Evolutionary conservation across 37 sponge, comb jelly and placozoan species (phyloP).

Genomic region (Cliona cf. orientalis): DNA sequence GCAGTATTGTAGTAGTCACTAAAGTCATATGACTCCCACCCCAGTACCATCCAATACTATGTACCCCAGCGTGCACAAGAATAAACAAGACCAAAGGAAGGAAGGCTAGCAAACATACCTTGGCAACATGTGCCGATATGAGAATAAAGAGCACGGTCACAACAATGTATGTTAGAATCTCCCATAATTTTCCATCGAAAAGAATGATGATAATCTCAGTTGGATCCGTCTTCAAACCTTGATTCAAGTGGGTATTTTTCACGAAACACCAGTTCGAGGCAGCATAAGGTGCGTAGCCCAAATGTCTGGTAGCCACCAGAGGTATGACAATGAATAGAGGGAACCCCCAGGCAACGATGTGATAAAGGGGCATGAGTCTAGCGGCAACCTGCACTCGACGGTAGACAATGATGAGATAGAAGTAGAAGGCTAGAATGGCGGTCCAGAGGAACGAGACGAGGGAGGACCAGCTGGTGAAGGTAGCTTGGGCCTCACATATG

Average conservation of each 20-base stretch:
- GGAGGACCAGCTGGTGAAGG: conserved; percentile 51
- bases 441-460: conserved; percentile 72
- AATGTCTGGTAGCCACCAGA: background rate
- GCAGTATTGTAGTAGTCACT: background rate
- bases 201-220: background rate
- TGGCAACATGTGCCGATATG: conserved; percentile 21
- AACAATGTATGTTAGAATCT: conserved; percentile 50
- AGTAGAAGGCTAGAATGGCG: conserved; percentile 50
- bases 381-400: background rate
- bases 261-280: conserved; percentile 69
- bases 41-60: background rate
- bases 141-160: conserved; percentile 25
- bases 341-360: conserved; percentile 28
- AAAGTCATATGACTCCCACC: background rate
- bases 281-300: conserved; percentile 54
- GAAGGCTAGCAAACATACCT: background rate
- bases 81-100: background rate
- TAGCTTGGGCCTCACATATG: conserved; percentile 59
- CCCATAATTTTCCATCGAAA: conserved; percentile 65
- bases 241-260: background rate
- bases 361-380: conserved; percentile 45
- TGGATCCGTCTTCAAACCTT: background rate
- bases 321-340: conserved; percentile 27
- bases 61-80: background rate
- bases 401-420: conserved; percentile 44